Percentiles rank a stretch among this genome's conserved stretches.
Evolutionary conservation across 2,888 invertebrate species (phyloP).

Genomic region (Dinocampus coccinellae): DNA sequence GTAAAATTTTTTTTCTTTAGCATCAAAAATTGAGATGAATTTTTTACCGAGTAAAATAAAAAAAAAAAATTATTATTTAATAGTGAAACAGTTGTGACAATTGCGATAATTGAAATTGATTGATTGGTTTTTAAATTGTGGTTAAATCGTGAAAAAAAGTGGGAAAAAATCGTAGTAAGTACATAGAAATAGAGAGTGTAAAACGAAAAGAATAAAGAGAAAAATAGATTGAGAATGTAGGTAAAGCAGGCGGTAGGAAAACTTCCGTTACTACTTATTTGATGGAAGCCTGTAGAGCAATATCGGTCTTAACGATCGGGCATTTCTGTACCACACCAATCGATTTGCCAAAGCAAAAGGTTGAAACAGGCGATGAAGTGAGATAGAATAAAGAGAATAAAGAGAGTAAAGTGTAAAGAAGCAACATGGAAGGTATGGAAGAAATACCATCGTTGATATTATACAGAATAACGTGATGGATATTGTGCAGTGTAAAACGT

Average conservation of each 20-base stretch:
- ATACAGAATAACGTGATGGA: not conserved
- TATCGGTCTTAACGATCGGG: not conserved
- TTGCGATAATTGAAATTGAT: not conserved
- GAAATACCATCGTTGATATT: not conserved
- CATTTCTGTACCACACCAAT: not conserved
- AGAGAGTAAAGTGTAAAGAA: not conserved
- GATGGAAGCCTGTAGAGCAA: not conserved
- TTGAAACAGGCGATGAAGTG: not conserved
- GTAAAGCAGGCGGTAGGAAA: not conserved
- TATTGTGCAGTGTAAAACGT: not conserved
- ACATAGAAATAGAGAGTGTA: no score
- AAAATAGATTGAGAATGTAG: not conserved
- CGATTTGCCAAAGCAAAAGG: constrained; percentile 2
- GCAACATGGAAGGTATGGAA: not conserved
- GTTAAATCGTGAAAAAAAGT: not conserved
- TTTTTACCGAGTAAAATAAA: no score
- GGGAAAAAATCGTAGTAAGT: no score
- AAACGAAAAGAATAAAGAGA: not conserved
- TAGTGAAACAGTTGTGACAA: not conserved
- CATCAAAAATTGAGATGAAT: no score
- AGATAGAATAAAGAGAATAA: not conserved
- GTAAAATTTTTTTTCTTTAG: no score
- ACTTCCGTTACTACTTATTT: not conserved
- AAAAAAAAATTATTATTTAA: not conserved
- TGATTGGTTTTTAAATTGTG: not conserved